Conservation (phyloP, 2,113 vertebrate species). For the Heliornis fulica region DNA sequence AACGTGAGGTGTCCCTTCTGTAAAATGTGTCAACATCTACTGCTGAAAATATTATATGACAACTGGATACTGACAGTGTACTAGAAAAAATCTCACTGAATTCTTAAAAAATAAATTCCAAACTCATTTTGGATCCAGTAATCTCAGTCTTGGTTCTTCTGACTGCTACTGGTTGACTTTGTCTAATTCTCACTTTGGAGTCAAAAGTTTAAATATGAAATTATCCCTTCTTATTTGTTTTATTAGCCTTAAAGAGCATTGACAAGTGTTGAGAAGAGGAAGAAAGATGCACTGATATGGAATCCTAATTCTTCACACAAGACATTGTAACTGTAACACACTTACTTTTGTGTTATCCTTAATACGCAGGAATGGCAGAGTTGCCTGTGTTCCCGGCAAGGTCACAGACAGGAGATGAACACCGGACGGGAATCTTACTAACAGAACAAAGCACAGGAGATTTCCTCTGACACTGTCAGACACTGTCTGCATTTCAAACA, state of each 20-base stretch:
- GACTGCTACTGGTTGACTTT: background rate
- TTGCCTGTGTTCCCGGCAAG: background rate
- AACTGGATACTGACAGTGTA: background rate
- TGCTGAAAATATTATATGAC: background rate
- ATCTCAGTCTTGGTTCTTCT: fast-evolving
- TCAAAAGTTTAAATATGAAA: background rate
- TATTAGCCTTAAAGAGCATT: background rate
- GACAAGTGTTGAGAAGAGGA: background rate
- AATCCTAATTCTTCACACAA: background rate
- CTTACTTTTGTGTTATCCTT: background rate
- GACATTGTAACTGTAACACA: background rate
- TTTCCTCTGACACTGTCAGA: slow-evolving; percentile 29
- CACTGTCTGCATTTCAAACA: background rate
- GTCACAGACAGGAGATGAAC: background rate
- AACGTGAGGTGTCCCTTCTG: background rate
- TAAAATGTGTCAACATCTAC: background rate
- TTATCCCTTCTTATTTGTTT: background rate
- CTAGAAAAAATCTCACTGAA: background rate
- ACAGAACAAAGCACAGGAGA: background rate
- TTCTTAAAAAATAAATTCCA: background rate
- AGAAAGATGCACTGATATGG: background rate
- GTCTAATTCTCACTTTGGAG: background rate
- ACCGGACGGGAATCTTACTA: background rate
- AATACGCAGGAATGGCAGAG: background rate
- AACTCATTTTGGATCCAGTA: background rate